Evolutionary conservation across 2,888 invertebrate species (phyloP), one percentile per base, ranked within the genome.

Genomic region (Chrysolina haemoptera): DNA sequence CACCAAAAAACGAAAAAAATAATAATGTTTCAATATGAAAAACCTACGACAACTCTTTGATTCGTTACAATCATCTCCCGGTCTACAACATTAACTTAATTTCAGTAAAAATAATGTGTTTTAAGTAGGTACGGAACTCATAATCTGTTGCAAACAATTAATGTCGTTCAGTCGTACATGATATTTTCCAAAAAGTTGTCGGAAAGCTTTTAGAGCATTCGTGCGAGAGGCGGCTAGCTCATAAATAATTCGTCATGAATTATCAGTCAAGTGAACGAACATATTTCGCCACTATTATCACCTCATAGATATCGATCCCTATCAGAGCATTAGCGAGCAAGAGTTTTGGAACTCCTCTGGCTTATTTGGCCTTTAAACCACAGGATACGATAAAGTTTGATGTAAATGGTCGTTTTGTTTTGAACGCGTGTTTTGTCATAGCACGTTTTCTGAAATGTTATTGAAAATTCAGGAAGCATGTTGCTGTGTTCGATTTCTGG

Each of bases 281-380:
- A 59, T 27, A 14, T 14, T 59, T 59, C n/a, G n/a, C 35, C 27
- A 27, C 35, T 59, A 59, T 59, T 59, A 59, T 59, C 22, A 27
- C 59, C 35, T 59, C 59, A 16, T 27, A 59, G 35, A 59, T 59
- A 59, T 59, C 59, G 59, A 59, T 59, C 59, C 53, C 18, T 53
- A 53, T 59, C 22, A 35, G 59, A 35, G 27, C 59, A 59, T 59
- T 59, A 27, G 59, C 55, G 22, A 12, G 22, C 59, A 16, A n/a
- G 59, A 59, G 59, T 59, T 59, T 59, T 6, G 59, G 59, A 16
- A 59, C 59, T 10, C 59, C 59, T 9, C 4, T 8, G 10, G 59
- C 35, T 22, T 22, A 35, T 59, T 59, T 22, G 35, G 59, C 59
- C 59, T 27, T 59, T 59, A 35, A 59, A 59, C 35, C 59, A 27